phyloP scores from a whole-genome alignment of 2,113 vertebrate genomes.

The Chloropsis cyanopogon region DNA sequence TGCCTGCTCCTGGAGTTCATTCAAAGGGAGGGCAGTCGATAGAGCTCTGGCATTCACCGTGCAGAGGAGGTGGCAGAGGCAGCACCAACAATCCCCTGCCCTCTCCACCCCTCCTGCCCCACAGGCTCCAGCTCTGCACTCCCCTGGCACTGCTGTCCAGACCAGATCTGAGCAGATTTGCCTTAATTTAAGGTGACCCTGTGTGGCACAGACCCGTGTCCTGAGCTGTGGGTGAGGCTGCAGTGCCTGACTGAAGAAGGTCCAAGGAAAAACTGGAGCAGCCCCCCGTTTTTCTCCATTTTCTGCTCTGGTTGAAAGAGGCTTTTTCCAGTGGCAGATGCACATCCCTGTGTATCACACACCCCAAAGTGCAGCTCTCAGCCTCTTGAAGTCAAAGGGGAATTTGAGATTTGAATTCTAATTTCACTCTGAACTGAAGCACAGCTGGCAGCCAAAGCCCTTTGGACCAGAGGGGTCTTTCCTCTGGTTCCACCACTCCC shows the following conservation, averaged over 20 bases:
- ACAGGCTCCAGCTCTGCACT: neutral
- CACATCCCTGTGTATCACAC: neutral
- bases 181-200: neutral
- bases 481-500: neutral
- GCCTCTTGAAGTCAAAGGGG: neutral
- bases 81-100: neutral
- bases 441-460: neutral
- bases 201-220: neutral
- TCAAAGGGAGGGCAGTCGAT: neutral
- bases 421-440: neutral
- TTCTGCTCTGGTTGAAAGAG: neutral
- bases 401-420: neutral
- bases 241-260: neutral
- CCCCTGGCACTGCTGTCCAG: neutral
- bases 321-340: neutral
- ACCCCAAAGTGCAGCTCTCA: neutral
- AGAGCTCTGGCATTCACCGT: neutral
- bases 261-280: neutral
- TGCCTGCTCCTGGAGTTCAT: constrained; percentile 27
- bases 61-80: neutral
- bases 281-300: neutral
- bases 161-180: neutral
- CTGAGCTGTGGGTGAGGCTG: neutral
- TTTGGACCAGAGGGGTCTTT: neutral
- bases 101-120: neutral